Base-by-base conservation (phyloP, 2,888 invertebrate species). In the Mythimna ferrago region DNA sequence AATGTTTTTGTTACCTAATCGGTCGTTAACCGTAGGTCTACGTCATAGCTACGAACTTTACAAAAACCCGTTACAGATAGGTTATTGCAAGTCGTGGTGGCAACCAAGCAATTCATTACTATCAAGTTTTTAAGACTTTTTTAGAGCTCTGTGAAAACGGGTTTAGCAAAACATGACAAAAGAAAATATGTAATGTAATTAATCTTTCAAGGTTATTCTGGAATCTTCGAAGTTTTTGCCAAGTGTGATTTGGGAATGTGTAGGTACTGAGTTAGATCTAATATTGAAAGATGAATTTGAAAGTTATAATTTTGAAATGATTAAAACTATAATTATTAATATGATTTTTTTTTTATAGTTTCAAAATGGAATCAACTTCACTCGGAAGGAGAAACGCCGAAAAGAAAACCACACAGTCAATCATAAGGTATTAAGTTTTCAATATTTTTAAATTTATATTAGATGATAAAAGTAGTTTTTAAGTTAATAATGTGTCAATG, bases 281-380 rank as follows among this genome's bases (percentile, higher is more conserved):
- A 21, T 41, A 14, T 19, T 44, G 44, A 44, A 44, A 44, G 14
- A 44, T 44, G 44, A 44, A 44, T 44, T 14, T 35, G 21, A n/a
- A 21, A 10, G 11, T n/a, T 53, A 7, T 44, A 9, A 10, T 21
- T 14, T 14, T 44, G 44, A 11, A 32, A 4, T 16, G 19, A 26
- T 11, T 19, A 10, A n/a, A 21, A 16, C 19, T 48, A 57, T 48
- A 32, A 51, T 26, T 9, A 32, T 41, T 53, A 44, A 84, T 69
- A 26, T 10, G 58, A 63, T 61, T 26, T 62, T 86, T 16, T 48
- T 58, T 94, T 91, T 51, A 32, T 93, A 95, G 95, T 94, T 95
- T 78, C 92, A 91, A 66, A 93, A 92, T 73, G 91, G 93, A 65
- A 90, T 94, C 80, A 93, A 91, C 85, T 93, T 90, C 73, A 91